phyloP scores from a whole-genome alignment of 1,140 invertebrate species.

The Drosophila parvula region DNA sequence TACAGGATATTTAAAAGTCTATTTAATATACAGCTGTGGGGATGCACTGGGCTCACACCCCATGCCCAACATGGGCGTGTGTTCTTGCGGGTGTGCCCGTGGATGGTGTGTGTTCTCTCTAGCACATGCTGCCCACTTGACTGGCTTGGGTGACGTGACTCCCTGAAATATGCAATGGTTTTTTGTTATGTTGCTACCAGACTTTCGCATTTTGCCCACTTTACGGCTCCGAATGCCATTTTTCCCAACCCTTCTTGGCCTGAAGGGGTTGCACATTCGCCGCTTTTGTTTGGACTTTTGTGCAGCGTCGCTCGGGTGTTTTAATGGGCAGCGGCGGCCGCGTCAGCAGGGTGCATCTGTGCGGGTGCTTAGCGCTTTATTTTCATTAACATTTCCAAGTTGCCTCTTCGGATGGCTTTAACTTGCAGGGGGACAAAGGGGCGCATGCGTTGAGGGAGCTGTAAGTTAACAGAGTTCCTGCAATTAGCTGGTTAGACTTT shows the following conservation, averaged over 20 bases:
- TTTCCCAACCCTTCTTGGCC: constrained; percentile 16
- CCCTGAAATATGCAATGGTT: constrained; percentile 73
- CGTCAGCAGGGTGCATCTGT: constrained; percentile 7
- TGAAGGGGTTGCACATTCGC: constrained; percentile 36
- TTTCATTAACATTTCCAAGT: constrained; percentile 78
- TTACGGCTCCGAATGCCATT: constrained; percentile 68
- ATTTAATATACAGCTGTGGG: background rate
- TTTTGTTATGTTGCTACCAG: constrained; percentile 60
- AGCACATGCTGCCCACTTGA: constrained; percentile 57
- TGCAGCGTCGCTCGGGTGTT: constrained; percentile 67
- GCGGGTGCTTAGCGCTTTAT: constrained; percentile 60
- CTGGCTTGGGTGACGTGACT: constrained; percentile 54
- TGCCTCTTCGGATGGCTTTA: constrained; percentile 59
- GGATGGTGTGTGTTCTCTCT: constrained; percentile 16
- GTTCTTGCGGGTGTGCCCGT: background rate
- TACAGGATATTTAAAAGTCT: background rate
- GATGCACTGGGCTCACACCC: background rate
- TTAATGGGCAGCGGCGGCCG: constrained; percentile 60
- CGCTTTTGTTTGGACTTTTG: constrained; percentile 61
- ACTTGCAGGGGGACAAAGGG: constrained; percentile 24
- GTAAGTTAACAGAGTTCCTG: constrained; percentile 49
- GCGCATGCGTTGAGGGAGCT: constrained; percentile 61
- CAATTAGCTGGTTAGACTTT: constrained; percentile 11
- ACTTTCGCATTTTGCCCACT: constrained; percentile 69
- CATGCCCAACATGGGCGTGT: background rate